Conservation (phyloP, 2,797 vertebrate genomes). For the Brachymystax lenok region DNA sequence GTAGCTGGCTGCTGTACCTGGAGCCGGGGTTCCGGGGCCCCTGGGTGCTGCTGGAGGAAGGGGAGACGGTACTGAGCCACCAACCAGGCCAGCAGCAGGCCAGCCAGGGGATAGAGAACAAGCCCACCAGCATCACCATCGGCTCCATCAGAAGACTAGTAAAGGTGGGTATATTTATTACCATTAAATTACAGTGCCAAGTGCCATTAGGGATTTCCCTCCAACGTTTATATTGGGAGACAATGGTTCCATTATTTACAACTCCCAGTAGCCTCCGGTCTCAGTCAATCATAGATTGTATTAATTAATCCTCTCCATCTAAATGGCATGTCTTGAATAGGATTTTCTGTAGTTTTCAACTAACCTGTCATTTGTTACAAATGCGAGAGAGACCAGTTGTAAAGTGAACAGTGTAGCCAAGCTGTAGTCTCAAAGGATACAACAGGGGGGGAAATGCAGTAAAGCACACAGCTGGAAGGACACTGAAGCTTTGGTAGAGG, state of each 20-base stretch:
- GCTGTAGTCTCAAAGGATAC: neutral
- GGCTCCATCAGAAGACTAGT: constrained; percentile 80
- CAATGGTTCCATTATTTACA: no score
- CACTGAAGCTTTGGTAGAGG: neutral
- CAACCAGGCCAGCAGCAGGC: constrained; percentile 58
- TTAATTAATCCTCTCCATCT: no score
- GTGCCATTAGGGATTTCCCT: neutral
- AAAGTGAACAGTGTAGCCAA: no score
- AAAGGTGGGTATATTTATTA: constrained; percentile 71
- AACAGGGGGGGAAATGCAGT: neutral
- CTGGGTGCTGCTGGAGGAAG: constrained; percentile 82
- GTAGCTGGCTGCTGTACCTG: constrained; percentile 85
- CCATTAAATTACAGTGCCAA: neutral
- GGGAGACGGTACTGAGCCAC: constrained; percentile 72
- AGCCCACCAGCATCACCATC: constrained; percentile 60
- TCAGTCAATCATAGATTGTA: no score
- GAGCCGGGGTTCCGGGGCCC: constrained; percentile 79
- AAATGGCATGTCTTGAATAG: no score
- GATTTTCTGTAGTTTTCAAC: no score
- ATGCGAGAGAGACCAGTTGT: no score
- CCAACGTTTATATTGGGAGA: neutral
- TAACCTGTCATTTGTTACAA: no score
- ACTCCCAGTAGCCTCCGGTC: no score
- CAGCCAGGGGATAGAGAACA: constrained; percentile 40
- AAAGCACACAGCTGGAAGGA: neutral